Base-by-base conservation (phyloP, 2,797 vertebrate species). In the Acrossocheilus fasciatus region DNA sequence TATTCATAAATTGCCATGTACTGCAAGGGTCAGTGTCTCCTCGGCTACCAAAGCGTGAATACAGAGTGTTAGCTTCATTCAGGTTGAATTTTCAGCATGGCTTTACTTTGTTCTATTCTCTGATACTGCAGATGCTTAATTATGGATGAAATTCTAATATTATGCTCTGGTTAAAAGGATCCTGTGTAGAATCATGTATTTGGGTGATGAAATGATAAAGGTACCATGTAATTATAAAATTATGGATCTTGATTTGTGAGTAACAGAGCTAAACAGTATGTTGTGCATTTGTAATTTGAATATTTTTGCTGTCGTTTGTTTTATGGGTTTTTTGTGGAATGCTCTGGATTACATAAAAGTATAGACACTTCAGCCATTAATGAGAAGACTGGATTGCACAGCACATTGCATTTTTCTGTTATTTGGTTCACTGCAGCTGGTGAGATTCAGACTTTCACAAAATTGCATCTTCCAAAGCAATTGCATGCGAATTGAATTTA, bases 401-500 rank as follows among this genome's bases (percentile, higher is more conserved):
- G 69, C 74, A 74, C 54, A 75, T 66, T 74, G 78, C 14, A 45
- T 79, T 88, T 54, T 34, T 73, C 79, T 84, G 57, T 88, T 90
- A 62, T 87, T 82, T 83, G 83, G 81, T 91, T 89, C 73, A 64
- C 83, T 72, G 89, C 76, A 79, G 74, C 68, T 50, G 70, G 45
- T n/a, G n/a, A 84, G 86, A 88, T 81, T 78, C 20, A 64, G 78
- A 26, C 52, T 68, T 80, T 90, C 73, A 86, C 79, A 76, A 34
- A 85, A 86, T 80, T 86, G 80, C 77, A 59, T 88, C 91, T 82
- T 87, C 64, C 87, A 64, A 91, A 87, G 84, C 75, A 74, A 75
- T 83, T 81, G 86, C 26, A 41, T 84, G 88, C 87, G 59, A 92
- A 92, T 93, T 81, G 91, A 92, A 90, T 91, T 91, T 91, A 92